Base-by-base conservation (phyloP, 2,797 vertebrate species). In the Alcedo atthis region DNA sequence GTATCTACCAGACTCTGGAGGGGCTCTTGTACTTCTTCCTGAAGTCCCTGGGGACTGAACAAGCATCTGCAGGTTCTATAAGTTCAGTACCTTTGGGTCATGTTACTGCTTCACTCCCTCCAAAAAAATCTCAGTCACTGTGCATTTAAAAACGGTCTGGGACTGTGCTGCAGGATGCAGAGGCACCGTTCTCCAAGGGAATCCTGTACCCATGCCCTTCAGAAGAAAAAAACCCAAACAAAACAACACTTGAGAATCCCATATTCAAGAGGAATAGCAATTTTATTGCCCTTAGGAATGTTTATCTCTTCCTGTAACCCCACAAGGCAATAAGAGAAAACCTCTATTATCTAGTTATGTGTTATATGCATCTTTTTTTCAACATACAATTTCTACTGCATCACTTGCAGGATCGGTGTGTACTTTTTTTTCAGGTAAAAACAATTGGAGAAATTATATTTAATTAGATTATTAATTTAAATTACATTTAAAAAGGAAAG, bases 401-500 rank as follows among this genome's bases (percentile, higher is more conserved):
- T 48, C 67, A 81, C 28, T 62, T 81, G 70, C 43, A 70, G 37
- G 74, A 75, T 63, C 33, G 63, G 30, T 37, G 63, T 71, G n/a
- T 58, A 30, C 32, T 49, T 66, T 42, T 95, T 91, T 43, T 67
- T n/a, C 46, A 67, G n/a, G 62, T 75, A 71, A 66, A 92, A 91
- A 64, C 20, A 81, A 69, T 69, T 63, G 32, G n/a, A 79, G 33
- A 61, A 83, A 74, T 57, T 69, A 57, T 25, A 49, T 12, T 54
- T 68, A 67, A 85, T 93, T 68, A 83, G 14, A 46, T 79, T 78
- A 54, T 75, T 80, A 89, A 85, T 89, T 89, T n/a, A 67, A 68
- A 73, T 84, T 81, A 11, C 43, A 9, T 79, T 73, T 18, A 17
- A 53, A 71, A 82, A 63, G 10, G 43, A 19, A 49, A 68, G 42